phyloP scores from a whole-genome alignment of 2,797 vertebrate genomes.

The Babyrousa celebensis region DNA sequence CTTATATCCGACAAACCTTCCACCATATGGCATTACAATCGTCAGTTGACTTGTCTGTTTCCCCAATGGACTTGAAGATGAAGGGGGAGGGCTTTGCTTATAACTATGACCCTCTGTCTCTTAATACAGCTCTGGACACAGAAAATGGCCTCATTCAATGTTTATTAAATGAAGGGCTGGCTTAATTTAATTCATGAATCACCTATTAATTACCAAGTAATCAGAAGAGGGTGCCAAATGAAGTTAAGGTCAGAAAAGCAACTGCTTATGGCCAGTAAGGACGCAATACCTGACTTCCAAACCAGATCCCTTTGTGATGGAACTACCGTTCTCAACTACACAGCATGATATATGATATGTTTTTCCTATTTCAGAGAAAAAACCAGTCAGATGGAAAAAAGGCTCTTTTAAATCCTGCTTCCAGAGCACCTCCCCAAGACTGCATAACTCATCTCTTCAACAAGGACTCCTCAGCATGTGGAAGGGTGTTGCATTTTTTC shows the following conservation, averaged over 20 bases:
- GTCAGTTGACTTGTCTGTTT: background rate
- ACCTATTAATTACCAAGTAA: conserved; percentile 31
- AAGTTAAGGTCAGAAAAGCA: conserved; percentile 13
- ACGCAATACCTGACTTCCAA: background rate
- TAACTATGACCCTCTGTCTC: background rate
- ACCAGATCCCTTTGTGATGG: background rate
- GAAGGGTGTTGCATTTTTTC: background rate
- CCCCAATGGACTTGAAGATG: background rate
- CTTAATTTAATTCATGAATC: conserved; percentile 20
- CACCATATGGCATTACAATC: background rate
- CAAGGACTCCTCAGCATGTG: background rate
- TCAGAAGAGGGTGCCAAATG: background rate
- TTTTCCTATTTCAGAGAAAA: background rate
- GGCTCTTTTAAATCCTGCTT: background rate
- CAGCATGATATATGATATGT: background rate
- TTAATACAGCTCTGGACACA: background rate
- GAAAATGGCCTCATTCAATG: background rate
- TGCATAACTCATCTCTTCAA: background rate
- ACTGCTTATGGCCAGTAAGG: background rate
- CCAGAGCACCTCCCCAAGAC: background rate
- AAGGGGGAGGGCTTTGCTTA: background rate
- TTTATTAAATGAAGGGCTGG: conserved; percentile 25
- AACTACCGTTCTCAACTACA: background rate
- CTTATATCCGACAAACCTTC: background rate
- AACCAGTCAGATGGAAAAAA: background rate